Evolutionary conservation across 2,797 vertebrate genomes (phyloP).

Genomic region (Decapterus maruadsi): DNA sequence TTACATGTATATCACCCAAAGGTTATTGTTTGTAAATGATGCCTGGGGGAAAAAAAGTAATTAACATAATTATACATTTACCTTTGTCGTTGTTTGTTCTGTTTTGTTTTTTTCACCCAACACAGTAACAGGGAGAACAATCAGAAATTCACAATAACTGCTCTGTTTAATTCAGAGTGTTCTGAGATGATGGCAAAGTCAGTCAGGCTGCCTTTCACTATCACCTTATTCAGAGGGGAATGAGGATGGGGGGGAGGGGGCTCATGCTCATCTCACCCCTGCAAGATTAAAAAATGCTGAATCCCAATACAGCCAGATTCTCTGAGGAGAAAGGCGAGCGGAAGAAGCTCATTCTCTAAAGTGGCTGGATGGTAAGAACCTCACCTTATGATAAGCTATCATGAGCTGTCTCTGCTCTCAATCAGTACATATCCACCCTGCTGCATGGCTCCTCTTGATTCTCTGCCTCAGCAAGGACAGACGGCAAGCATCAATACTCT

Average conservation of each 20-base stretch:
- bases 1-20: not conserved
- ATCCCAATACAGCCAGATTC: conserved; percentile 48
- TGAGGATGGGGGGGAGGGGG: conserved; percentile 18
- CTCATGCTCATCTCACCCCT: conserved; percentile 53
- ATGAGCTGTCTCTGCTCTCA: conserved; percentile 71
- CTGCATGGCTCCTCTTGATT: conserved; percentile 43
- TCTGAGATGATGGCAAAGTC: conserved; percentile 26
- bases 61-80: not conserved
- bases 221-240: conserved; percentile 49
- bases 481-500: conserved; percentile 57
- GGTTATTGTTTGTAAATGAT: not conserved
- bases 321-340: conserved; percentile 50
- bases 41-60: not conserved
- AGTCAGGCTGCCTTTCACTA: conserved; percentile 21
- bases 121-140: not conserved
- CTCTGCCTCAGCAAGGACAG: conserved; percentile 42
- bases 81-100: not conserved
- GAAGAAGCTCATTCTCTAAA: conserved; percentile 67
- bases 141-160: conserved; percentile 15
- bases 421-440: conserved; percentile 63
- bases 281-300: conserved; percentile 66
- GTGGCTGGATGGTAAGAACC: conserved; percentile 58
- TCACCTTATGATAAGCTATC: conserved; percentile 77
- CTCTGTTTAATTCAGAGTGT: conserved; percentile 21
- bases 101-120: conserved; percentile 5